Base-by-base conservation (phyloP, 2,888 invertebrate genomes). In the Dolichomitus sp. region DNA sequence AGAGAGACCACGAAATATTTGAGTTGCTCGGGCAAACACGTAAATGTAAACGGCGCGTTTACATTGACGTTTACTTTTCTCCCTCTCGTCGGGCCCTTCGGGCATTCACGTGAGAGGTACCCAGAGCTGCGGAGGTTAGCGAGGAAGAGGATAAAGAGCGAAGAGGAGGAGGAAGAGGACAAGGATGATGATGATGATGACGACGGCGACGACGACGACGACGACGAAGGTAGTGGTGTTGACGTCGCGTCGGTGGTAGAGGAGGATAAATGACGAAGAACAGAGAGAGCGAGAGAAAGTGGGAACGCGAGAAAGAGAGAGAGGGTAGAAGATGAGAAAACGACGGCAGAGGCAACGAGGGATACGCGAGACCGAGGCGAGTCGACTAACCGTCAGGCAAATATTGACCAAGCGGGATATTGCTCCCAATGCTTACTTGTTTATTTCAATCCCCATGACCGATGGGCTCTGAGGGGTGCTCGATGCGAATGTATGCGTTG, bases 401-500 rank as follows among this genome's bases (percentile, higher is more conserved):
- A 93, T 93, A 93, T 93, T 93, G 92, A 93, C 93, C 91, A 90
- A 93, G 92, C 89, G 89, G 92, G 93, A 93, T 93, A 93, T 93
- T 93, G 93, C 93, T 93, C 92, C 92, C 92, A 89, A 92, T 93
- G 92, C 91, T 89, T 93, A 92, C 93, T 92, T 93, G 92, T 93
- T 92, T 92, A 92, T 92, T 92, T 92, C 92, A 91, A 92, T 92
- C 90, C 90, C 87, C 89, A 88, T 92, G 92, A 91, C 91, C 92
- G 90, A 91, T 90, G 91, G 89, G 87, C 88, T 85, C 87, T 85
- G 85, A 81, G 83, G 85, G 84, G 84, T 85, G 84, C 81, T 65
- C 37, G 27, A 50, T 59, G 52, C n/a, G 33, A 11, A 65, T 42
- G 74, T 50, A 52, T 52, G 19, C 23, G 70, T 66, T 42, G 50